phyloP scores from a whole-genome alignment of 2,797 vertebrate genomes.

The Coracias cyanogaster region DNA sequence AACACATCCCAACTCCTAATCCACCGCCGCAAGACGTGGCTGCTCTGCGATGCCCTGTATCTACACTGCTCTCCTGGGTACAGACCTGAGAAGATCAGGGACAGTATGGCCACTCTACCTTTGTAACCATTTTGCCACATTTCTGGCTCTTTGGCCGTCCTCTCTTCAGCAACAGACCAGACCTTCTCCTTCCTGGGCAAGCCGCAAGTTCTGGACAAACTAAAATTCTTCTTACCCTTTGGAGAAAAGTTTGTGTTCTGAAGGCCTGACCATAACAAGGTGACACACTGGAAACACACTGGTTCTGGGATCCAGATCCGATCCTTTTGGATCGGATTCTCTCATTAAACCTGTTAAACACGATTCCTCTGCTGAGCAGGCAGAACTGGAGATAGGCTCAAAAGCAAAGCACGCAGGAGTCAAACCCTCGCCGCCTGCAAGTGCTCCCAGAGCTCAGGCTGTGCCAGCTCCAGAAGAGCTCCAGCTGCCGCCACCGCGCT shows the following conservation, averaged over 20 bases:
- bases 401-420: not conserved
- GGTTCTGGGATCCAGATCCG: not conserved
- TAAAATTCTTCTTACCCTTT: not conserved
- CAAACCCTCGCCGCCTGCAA: not conserved
- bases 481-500: not conserved
- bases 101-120: rapidly evolving
- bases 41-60: not conserved
- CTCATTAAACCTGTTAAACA: not conserved
- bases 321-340: not conserved
- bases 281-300: rapidly evolving
- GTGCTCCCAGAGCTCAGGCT: not conserved
- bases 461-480: not conserved
- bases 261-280: not conserved
- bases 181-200: not conserved
- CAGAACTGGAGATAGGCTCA: not conserved
- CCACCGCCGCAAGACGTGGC: rapidly evolving
- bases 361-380: not conserved
- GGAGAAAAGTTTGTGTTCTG: not conserved
- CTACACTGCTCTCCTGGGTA: not conserved
- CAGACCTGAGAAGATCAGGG: not conserved
- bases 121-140: not conserved
- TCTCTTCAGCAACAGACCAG: not conserved
- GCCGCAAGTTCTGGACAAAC: not conserved
- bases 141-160: not conserved
- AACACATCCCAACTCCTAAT: not conserved